A percentile compares a stretch with the other conserved stretches of the same genome.
These are phyloP conservation scores for Plutomurus gul DNA, from an alignment of 1,140 invertebrate genomes.

Conservation along the genomic window DNA sequence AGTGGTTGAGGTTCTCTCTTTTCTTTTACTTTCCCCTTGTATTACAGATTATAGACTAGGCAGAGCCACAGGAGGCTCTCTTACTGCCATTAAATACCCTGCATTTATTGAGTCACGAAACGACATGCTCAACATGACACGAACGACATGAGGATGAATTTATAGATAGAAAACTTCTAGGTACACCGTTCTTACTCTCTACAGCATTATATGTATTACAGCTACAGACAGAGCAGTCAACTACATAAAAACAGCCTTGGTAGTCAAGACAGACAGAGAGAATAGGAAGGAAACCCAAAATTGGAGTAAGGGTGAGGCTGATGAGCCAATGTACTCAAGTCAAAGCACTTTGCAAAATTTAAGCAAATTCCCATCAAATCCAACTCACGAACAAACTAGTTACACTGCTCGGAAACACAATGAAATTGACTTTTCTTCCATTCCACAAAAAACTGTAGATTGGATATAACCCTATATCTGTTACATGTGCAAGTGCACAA, in stretches of 20 bases:
- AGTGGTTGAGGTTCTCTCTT: too few relatives aligned
- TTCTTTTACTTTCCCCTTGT: constrained; percentile 8
- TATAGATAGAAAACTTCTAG: background rate
- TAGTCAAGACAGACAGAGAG: background rate
- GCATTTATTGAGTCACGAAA: constrained; percentile 39
- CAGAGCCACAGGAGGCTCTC: constrained; percentile 31
- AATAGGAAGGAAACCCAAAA: too few relatives aligned
- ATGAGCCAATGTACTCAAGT: background rate
- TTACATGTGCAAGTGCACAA: too few relatives aligned
- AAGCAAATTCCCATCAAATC: background rate
- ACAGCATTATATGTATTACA: background rate
- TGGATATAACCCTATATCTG: too few relatives aligned
- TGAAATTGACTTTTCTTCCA: too few relatives aligned
- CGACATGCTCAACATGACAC: background rate
- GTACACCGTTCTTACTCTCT: background rate
- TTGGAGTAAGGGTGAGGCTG: too few relatives aligned
- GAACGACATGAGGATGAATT: background rate
- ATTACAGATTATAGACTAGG: constrained; percentile 2
- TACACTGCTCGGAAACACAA: too few relatives aligned
- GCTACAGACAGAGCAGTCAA: background rate
- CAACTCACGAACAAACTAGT: too few relatives aligned
- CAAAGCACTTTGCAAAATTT: constrained; percentile 12
- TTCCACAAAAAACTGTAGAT: background rate
- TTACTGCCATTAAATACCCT: constrained; percentile 31
- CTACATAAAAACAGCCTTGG: too few relatives aligned